These are phyloP conservation scores for Allophyes oxyacanthae DNA, from an alignment of 2,888 invertebrate species.

Conservation along the genomic window DNA sequence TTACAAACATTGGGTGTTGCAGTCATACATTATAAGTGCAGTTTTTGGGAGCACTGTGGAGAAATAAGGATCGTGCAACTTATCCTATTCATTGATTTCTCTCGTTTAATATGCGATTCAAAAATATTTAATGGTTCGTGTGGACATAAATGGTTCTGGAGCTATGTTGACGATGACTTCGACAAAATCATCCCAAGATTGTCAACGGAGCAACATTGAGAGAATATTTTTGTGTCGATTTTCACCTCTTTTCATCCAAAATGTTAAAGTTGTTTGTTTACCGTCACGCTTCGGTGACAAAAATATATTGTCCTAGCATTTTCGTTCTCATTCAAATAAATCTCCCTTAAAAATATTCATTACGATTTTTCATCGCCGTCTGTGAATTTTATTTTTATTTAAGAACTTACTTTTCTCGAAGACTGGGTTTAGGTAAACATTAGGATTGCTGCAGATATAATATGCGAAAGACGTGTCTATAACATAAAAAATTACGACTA, in stretches of 20 bases:
- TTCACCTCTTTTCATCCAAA: conserved; percentile 1
- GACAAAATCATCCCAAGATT: no score
- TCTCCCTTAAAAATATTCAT: conserved; percentile 33
- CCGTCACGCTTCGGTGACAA: conserved; percentile 21
- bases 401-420: not conserved
- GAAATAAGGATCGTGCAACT: conserved; percentile 21
- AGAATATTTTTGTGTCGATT: no score
- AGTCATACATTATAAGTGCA: conserved; percentile 27
- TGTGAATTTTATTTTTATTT: conserved; percentile 9
- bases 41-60: conserved; percentile 6
- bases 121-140: no score
- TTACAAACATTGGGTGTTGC: conserved; percentile 36
- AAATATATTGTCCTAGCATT: conserved; percentile 33
- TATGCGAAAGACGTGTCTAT: no score
- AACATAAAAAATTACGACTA: no score
- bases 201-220: no score
- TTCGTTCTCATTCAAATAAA: conserved; percentile 27
- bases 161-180: no score
- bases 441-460: no score
- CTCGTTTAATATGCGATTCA: no score
- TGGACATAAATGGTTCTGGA: no score
- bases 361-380: conserved; percentile 26
- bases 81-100: no score
- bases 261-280: conserved; percentile 36
- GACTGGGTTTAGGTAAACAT: conserved; percentile 2